A percentile compares a stretch with the other conserved stretches of the same genome.
Evolutionary conservation across 2,797 vertebrate species (phyloP).

Genomic region (Acanthiza pusilla): DNA sequence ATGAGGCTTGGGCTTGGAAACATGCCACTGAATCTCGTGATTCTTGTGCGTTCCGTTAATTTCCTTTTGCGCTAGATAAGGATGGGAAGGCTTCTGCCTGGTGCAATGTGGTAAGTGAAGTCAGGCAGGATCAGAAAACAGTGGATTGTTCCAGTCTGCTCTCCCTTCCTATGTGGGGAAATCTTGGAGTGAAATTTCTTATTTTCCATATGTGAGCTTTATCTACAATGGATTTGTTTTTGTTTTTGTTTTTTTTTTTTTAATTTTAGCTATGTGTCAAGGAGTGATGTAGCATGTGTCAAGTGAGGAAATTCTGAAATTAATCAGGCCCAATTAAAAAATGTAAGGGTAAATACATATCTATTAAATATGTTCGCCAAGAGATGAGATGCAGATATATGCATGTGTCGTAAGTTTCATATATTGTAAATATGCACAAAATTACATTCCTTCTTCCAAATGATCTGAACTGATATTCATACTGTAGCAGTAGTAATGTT

Average conservation of each 20-base stretch:
- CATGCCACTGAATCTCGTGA: not conserved
- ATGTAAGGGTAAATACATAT: not conserved
- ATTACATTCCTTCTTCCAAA: not conserved
- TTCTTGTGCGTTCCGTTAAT: not conserved
- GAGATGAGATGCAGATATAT: not conserved
- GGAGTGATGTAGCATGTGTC: not conserved
- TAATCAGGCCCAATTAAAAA: not conserved
- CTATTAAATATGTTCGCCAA: not conserved
- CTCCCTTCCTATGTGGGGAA: not conserved
- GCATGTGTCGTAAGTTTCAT: not conserved
- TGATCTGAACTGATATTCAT: not conserved
- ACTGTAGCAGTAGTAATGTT: not conserved
- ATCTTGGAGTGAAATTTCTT: not conserved
- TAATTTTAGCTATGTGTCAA: not conserved
- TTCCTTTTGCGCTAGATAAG: not conserved
- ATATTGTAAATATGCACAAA: not conserved
- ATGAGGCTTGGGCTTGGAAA: not conserved
- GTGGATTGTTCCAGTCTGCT: fast-evolving
- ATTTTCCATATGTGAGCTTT: not conserved
- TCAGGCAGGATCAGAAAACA: not conserved
- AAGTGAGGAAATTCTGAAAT: not conserved
- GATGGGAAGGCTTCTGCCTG: not conserved
- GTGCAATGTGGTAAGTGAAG: fast-evolving
- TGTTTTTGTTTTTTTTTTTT: not conserved
- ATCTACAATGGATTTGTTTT: not conserved